Conservation (phyloP, 2,888 invertebrate species). For the Ommatoiulus sabulosus region DNA sequence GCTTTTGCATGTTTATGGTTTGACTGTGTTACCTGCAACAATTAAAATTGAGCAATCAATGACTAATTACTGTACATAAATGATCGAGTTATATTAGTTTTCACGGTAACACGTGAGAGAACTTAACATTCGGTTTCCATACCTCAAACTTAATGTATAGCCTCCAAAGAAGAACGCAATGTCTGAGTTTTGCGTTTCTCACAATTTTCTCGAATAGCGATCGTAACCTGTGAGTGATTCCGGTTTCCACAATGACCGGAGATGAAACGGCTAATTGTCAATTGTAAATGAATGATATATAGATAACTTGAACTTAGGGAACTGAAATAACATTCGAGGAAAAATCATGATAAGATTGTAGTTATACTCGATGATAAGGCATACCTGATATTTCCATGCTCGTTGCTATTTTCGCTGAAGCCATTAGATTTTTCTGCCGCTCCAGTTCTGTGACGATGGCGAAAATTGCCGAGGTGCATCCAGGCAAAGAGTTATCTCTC, state of each 20-base stretch:
- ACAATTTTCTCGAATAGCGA: slow-evolving; percentile 65
- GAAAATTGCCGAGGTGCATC: slow-evolving; percentile 55
- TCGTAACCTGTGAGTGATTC: slow-evolving; percentile 65
- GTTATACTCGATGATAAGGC: background rate
- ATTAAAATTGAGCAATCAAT: background rate
- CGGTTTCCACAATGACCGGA: slow-evolving; percentile 60
- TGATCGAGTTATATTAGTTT: too few species aligned
- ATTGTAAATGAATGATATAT: background rate
- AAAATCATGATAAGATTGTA: background rate
- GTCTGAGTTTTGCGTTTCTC: slow-evolving; percentile 61
- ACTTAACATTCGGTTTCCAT: too few species aligned
- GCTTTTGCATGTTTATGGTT: slow-evolving; percentile 64
- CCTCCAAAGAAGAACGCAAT: slow-evolving; percentile 68
- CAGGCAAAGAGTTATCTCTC: slow-evolving; percentile 46
- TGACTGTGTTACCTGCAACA: slow-evolving; percentile 63
- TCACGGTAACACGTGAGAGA: too few species aligned
- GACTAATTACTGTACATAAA: too few species aligned
- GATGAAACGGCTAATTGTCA: slow-evolving; percentile 25
- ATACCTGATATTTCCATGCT: background rate
- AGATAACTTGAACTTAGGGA: background rate
- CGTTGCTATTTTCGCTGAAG: background rate
- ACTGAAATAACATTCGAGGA: background rate
- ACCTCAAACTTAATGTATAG: slow-evolving; percentile 67
- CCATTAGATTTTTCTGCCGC: slow-evolving; percentile 59
- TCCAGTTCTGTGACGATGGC: slow-evolving; percentile 62